These are phyloP conservation scores for Thalpophila matura DNA, from an alignment of 2,888 invertebrate species.

Conservation along the genomic window DNA sequence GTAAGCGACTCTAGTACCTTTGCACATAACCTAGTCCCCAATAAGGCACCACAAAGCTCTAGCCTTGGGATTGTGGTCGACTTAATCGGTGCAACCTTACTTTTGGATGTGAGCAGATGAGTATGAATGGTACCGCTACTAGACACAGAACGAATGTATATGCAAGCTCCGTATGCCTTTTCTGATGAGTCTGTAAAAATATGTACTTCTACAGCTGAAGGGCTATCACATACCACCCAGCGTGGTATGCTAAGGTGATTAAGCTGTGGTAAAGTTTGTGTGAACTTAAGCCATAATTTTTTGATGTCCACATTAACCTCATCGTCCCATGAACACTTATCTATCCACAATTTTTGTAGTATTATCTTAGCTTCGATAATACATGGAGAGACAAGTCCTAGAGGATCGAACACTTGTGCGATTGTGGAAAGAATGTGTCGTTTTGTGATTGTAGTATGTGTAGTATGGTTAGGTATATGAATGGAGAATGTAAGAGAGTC, in stretches of 20 bases:
- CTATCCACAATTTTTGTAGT: background rate
- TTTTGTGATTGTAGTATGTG: too few species aligned
- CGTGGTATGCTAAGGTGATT: slow-evolving; percentile 5
- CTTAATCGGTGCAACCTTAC: background rate
- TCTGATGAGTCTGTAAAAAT: slow-evolving; percentile 8
- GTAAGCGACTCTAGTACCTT: background rate
- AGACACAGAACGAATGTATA: slow-evolving; percentile 6
- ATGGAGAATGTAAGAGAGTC: slow-evolving; percentile 3
- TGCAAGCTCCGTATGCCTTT: background rate
- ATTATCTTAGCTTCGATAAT: slow-evolving; percentile 1
- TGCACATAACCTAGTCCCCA: background rate
- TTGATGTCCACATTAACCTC: background rate
- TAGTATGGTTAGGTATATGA: background rate
- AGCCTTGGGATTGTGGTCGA: background rate
- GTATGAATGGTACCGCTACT: background rate
- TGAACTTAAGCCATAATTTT: background rate
- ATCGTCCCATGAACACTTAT: slow-evolving; percentile 7
- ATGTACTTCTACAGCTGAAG: slow-evolving; percentile 3
- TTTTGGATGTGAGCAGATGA: slow-evolving; percentile 1
- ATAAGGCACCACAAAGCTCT: background rate
- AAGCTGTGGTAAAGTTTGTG: slow-evolving; percentile 5
- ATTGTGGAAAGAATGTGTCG: slow-evolving; percentile 11
- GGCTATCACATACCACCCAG: background rate
- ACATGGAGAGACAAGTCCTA: background rate
- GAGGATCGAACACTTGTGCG: slow-evolving; percentile 6